A percentile compares a stretch with the other conserved stretches of the same genome.
These are phyloP conservation scores for Lasioglossum villosulum DNA, from an alignment of 2,888 invertebrate genomes.

Conservation along the genomic window DNA sequence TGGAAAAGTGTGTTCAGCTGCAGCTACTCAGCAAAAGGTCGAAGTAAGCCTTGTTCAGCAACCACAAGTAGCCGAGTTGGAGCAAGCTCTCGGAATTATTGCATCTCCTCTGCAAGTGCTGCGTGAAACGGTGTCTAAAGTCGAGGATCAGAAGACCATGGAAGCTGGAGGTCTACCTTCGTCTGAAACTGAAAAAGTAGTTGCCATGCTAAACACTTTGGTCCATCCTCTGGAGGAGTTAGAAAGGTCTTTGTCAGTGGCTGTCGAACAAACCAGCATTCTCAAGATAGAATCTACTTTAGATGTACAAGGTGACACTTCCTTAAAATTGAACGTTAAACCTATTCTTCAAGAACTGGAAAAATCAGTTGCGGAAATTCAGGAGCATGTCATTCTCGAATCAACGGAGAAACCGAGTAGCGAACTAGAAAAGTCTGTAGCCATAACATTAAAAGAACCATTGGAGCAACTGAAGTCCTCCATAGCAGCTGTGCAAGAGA, in stretches of 20 bases:
- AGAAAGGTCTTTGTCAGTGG: conserved; percentile 60
- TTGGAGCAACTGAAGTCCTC: conserved; percentile 68
- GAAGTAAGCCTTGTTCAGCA: background rate
- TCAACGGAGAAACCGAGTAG: conserved; percentile 14
- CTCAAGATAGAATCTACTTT: conserved; percentile 52
- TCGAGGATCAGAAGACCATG: conserved; percentile 25
- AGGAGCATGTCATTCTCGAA: conserved; percentile 37
- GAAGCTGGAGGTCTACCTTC: background rate
- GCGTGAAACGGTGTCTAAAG: background rate
- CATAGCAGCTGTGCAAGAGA: conserved; percentile 46
- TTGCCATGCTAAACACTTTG: conserved; percentile 38
- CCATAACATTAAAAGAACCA: conserved; percentile 68
- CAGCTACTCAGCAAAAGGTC: background rate
- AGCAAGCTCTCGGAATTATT: background rate
- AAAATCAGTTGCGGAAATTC: conserved; percentile 41
- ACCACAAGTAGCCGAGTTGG: background rate
- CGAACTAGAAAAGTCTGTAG: conserved; percentile 34
- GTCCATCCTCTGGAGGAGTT: conserved; percentile 54
- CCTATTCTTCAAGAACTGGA: conserved; percentile 51
- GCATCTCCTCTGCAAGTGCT: background rate
- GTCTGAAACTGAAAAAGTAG: conserved; percentile 11
- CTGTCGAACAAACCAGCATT: conserved; percentile 61
- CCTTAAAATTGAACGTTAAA: conserved; percentile 31
- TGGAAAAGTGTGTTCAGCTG: background rate
- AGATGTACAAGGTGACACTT: conserved; percentile 28